Conservation (phyloP, 2,888 invertebrate species). For the Athripsodes cinereus region DNA sequence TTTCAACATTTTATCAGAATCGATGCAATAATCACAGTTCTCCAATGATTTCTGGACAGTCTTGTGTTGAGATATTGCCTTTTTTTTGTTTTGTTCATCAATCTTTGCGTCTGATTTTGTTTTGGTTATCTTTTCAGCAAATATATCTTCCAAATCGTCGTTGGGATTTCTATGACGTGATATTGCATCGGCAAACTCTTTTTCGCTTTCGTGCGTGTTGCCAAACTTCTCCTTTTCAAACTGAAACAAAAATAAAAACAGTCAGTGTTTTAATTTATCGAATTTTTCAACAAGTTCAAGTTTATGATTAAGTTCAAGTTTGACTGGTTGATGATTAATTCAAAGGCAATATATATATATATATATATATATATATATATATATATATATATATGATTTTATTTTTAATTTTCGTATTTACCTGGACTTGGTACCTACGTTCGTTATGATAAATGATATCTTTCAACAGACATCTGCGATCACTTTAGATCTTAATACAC, state of each 20-base stretch:
- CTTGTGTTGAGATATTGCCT: constrained; percentile 69
- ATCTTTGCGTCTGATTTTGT: constrained; percentile 56
- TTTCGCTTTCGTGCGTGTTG: constrained; percentile 73
- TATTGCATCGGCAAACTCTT: constrained; percentile 69
- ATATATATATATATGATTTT: too few species aligned
- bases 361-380: too few species aligned
- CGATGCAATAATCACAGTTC: constrained; percentile 77
- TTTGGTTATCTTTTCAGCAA: constrained; percentile 69
- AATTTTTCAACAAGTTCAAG: too few species aligned
- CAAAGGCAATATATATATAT: too few species aligned
- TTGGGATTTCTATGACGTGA: constrained; percentile 58
- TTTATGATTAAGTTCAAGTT: too few species aligned
- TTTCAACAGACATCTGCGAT: too few species aligned
- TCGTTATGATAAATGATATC: too few species aligned
- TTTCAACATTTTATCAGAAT: constrained; percentile 72
- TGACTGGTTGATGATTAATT: neutral
- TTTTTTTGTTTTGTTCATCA: constrained; percentile 55
- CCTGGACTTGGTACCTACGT: too few species aligned
- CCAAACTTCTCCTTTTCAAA: constrained; percentile 77
- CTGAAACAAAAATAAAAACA: constrained; percentile 38
- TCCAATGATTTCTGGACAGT: constrained; percentile 65
- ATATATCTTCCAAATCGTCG: constrained; percentile 80
- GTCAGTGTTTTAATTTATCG: neutral
- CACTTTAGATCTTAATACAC: too few species aligned
- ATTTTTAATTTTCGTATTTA: too few species aligned